Evolutionary conservation across 2,113 vertebrate genomes (phyloP), one percentile per base, ranked within the genome.

Genomic region (Prionailurus bengalensis): DNA sequence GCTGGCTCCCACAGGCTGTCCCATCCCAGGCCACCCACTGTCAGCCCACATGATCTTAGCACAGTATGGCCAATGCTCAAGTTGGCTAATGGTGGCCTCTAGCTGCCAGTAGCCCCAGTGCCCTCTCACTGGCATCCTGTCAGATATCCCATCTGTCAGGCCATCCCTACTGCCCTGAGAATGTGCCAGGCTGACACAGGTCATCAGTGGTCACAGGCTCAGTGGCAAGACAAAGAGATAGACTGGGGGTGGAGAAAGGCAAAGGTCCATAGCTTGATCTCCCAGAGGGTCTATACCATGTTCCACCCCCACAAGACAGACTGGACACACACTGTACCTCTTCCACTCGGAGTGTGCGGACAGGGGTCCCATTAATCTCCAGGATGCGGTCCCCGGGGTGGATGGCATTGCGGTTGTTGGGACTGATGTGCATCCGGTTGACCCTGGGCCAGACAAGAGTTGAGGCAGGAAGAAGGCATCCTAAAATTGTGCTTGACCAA

Each of bases 321-420:
- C 7, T 16, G 48, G 12, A 81, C 53, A 92, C 53, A 79, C 27
- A 80, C 19, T 48, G 9, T 98, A 99, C 99, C 99, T 99, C 99
- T 33, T 99, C 99, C 79, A 99, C 99, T 97, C 99, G 99, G 68
- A 99, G 85, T 0, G 99, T 99, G 66, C 99, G 99, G 70, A 99
- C 99, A 0, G 99, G 99, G 97, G 99, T 98, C 94, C 99, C 99
- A 7, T 99, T 99, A 89, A 99, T 99, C 98, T 99, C 99, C 98
- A 99, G 98, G 98, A 99, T 99, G 36, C 99, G 99, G 98, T 99
- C 99, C 25, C 99, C 99, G 9, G 99, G 99, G 84, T 99, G 99
- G 98, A 99, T 99, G 98, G 99, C 99, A 1, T 99, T 99, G 88
- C 99, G 99, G 94, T 99, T 99, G 97, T 99, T 99, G 17, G 99